Conservation (phyloP, 2,797 vertebrate species). For the Orestias chungarensis region DNA sequence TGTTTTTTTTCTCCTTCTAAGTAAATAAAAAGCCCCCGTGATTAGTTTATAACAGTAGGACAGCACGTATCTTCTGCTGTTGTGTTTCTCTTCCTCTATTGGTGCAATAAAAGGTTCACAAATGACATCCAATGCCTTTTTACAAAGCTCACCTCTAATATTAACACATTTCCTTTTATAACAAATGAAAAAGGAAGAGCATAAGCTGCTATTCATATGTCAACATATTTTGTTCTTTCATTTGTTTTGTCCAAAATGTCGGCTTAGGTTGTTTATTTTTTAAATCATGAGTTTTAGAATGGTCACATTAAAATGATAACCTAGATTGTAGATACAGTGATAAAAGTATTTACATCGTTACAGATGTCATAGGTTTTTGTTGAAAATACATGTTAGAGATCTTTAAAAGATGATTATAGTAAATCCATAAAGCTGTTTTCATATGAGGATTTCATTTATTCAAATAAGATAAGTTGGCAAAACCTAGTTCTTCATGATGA, state of each 20-base stretch:
- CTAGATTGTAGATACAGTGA: neutral
- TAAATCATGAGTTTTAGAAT: neutral
- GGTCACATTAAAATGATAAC: neutral
- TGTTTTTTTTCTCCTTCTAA: too few relatives aligned
- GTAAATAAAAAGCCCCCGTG: too few relatives aligned
- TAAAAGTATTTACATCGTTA: neutral
- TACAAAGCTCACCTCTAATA: neutral
- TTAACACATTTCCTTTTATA: neutral
- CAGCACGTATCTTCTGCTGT: neutral
- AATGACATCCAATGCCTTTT: neutral
- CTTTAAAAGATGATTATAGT: neutral
- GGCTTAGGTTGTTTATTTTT: neutral
- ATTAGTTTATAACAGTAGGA: neutral
- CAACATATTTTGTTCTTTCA: too few relatives aligned
- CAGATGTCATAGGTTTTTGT: neutral
- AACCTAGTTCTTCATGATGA: neutral
- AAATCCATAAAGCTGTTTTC: neutral
- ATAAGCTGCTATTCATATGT: neutral
- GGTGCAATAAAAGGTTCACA: neutral
- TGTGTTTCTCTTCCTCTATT: conserved; percentile 1
- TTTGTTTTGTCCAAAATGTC: neutral
- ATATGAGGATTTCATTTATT: neutral
- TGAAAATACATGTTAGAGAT: neutral
- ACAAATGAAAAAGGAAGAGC: neutral
- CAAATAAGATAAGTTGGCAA: neutral